Conservation (phyloP, 2,888 invertebrate genomes). For the Archips xylosteana region DNA sequence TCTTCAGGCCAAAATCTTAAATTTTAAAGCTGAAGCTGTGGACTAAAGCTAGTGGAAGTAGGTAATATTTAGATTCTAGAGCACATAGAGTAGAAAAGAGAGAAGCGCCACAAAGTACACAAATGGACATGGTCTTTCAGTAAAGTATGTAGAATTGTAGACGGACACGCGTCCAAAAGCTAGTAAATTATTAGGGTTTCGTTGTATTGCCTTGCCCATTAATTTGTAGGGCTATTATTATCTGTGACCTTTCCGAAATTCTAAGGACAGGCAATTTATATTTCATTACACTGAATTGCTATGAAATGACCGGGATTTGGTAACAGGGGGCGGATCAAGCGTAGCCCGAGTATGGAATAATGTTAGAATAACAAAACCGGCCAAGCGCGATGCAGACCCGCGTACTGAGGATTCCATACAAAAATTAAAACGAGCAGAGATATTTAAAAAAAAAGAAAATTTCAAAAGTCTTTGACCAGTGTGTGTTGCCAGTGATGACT, state of each 20-base stretch:
- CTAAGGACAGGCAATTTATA: constrained; percentile 23
- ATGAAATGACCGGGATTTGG: constrained; percentile 13
- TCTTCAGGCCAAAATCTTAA: too few species aligned
- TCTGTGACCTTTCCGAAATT: constrained; percentile 24
- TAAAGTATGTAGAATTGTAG: background rate
- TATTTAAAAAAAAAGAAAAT: too few species aligned
- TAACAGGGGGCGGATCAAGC: background rate
- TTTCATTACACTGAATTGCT: constrained; percentile 23
- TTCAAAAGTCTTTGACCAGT: too few species aligned
- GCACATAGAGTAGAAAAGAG: too few species aligned
- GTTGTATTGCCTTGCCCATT: background rate
- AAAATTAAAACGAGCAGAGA: too few species aligned
- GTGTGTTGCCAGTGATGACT: too few species aligned
- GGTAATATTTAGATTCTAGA: too few species aligned
- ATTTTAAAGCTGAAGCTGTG: too few species aligned
- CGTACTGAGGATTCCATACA: too few species aligned
- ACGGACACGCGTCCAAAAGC: background rate
- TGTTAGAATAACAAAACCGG: background rate
- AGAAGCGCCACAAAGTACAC: too few species aligned
- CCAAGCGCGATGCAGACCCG: too few species aligned
- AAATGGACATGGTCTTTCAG: background rate
- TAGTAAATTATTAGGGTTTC: constrained; percentile 2
- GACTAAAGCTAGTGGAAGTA: too few species aligned
- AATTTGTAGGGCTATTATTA: constrained; percentile 18
- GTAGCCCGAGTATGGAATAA: background rate